These are phyloP conservation scores for Diploptera punctata DNA, from an alignment of 2,888 invertebrate species.

Conservation along the genomic window DNA sequence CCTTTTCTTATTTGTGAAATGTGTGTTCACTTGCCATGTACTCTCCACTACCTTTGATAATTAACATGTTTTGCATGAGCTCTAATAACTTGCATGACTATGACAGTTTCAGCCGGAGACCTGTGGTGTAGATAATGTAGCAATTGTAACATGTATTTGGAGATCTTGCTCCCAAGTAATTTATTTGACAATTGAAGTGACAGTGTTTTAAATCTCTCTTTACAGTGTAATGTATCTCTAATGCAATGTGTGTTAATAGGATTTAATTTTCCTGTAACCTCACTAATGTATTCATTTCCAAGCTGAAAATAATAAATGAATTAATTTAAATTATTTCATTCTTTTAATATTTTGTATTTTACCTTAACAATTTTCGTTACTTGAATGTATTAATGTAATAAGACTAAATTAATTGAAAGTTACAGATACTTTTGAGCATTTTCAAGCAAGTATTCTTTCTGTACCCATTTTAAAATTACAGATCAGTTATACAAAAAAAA, in stretches of 20 bases:
- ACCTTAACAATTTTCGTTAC: too few species aligned
- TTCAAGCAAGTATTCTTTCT: too few species aligned
- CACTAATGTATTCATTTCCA: slow-evolving; percentile 1
- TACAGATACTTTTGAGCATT: too few species aligned
- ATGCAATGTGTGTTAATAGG: neutral
- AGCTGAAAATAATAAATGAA: neutral
- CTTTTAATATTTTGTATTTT: too few species aligned
- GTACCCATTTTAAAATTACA: too few species aligned
- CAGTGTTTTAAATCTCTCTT: neutral
- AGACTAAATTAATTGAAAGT: too few species aligned
- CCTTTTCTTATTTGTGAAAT: too few species aligned
- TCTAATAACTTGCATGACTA: neutral
- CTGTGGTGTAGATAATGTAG: neutral
- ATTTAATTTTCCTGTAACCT: neutral
- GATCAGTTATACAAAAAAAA: too few species aligned
- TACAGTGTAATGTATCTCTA: neutral
- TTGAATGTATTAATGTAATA: too few species aligned
- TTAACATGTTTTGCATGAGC: neutral
- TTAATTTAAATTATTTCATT: too few species aligned
- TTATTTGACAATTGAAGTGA: neutral
- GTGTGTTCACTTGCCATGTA: neutral
- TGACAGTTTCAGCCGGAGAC: neutral
- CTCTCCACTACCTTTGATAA: neutral
- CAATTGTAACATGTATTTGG: neutral
- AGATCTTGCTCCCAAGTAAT: neutral